These are phyloP conservation scores for Enteromius unitaeniatus DNA, from an alignment of 2,797 vertebrate species.

Conservation along the genomic window DNA sequence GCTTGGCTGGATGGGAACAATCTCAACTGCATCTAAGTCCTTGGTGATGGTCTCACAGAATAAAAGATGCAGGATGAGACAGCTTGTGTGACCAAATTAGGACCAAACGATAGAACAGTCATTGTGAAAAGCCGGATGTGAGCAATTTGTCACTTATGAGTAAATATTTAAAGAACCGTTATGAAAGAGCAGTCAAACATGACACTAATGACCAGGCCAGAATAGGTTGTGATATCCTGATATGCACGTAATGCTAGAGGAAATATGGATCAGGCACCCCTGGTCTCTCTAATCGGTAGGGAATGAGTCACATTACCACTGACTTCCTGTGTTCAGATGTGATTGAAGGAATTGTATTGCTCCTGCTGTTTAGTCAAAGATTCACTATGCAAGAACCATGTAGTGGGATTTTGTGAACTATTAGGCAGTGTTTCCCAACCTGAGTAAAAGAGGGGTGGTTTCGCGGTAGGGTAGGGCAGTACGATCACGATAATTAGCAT, in stretches of 20 bases:
- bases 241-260: conserved; percentile 29
- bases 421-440: background rate
- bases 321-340: conserved; percentile 33
- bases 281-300: conserved; percentile 23
- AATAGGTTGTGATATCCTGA: conserved; percentile 33
- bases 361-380: conserved; percentile 9
- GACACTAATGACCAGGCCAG: conserved; percentile 22
- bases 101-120: conserved; percentile 11
- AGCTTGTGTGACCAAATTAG: conserved; percentile 33
- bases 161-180: conserved; percentile 28
- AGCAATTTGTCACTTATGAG: conserved; percentile 31
- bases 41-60: background rate
- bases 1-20: background rate
- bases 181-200: background rate
- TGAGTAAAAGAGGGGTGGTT: too few species aligned
- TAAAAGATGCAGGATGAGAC: conserved; percentile 11
- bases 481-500: background rate
- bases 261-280: conserved; percentile 40
- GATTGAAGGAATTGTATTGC: background rate
- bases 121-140: conserved; percentile 30
- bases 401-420: background rate
- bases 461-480: background rate
- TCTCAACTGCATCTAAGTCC: conserved; percentile 3
- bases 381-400: background rate
- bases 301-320: conserved; percentile 65